Conservation (phyloP, 2,113 vertebrate genomes). For the Spermophilus dauricus region DNA sequence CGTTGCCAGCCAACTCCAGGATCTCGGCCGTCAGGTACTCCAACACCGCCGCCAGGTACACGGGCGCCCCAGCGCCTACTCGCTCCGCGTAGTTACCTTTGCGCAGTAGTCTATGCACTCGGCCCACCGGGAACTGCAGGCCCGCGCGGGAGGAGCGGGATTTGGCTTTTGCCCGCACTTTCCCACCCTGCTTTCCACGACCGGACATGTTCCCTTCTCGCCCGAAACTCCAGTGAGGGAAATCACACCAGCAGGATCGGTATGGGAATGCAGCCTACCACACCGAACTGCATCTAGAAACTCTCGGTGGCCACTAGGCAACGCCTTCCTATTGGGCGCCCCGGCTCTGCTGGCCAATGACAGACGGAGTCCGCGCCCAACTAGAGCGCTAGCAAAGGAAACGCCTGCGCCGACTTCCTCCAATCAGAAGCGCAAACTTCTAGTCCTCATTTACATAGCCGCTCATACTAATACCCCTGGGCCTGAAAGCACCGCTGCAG, state of each 20-base stretch:
- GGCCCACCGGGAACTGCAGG: conserved; percentile 94
- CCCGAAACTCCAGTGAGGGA: not conserved
- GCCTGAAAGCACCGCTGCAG: accelerated
- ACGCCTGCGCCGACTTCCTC: not conserved
- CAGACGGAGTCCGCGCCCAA: not conserved
- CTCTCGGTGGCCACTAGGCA: not conserved
- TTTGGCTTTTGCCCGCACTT: conserved; percentile 88
- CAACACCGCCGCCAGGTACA: conserved; percentile 94
- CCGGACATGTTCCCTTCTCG: conserved; percentile 86
- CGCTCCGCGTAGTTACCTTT: conserved; percentile 95
- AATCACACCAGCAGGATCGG: accelerated
- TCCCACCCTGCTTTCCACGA: conserved; percentile 90
- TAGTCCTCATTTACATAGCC: conserved; percentile 57
- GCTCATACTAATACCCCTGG: accelerated
- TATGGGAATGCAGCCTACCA: accelerated
- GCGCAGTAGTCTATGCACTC: conserved; percentile 93
- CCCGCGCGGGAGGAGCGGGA: conserved; percentile 92
- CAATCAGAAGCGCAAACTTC: conserved; percentile 26
- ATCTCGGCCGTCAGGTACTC: conserved; percentile 93
- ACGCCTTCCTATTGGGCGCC: conserved; percentile 43
- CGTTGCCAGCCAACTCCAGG: conserved; percentile 88
- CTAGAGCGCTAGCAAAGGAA: no score
- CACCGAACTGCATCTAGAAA: conserved; percentile 28
- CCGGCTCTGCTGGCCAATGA: not conserved
- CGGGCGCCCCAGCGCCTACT: conserved; percentile 93